Conservation (phyloP, 2,113 vertebrate genomes). For the Eubucco bourcierii region DNA sequence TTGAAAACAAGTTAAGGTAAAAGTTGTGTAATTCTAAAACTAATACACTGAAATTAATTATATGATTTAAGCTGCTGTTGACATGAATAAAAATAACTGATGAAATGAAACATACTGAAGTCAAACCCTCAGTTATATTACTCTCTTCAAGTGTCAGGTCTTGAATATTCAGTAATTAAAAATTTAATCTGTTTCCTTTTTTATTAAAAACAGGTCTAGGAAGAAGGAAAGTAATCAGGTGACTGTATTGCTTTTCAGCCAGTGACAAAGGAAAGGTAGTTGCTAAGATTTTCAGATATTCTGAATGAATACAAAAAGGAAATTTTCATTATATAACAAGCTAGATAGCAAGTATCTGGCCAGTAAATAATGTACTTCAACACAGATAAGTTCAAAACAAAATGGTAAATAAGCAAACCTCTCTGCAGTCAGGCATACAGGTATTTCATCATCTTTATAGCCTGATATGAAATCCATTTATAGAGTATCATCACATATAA, state of each 20-base stretch:
- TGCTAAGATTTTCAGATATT: background rate
- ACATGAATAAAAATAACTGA: background rate
- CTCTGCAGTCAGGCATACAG: background rate
- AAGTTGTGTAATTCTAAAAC: background rate
- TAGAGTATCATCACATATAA: background rate
- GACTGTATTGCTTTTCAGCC: background rate
- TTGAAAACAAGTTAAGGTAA: background rate
- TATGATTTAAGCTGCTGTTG: background rate
- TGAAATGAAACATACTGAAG: background rate
- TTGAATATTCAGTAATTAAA: background rate
- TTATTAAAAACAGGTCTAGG: background rate
- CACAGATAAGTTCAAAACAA: background rate
- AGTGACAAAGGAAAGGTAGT: background rate
- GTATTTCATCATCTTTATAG: background rate
- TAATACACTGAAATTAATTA: background rate
- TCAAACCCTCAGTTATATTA: background rate
- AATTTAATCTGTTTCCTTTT: background rate
- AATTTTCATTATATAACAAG: background rate
- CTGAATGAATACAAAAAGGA: background rate
- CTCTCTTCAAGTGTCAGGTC: background rate
- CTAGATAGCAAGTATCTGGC: background rate
- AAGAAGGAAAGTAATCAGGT: background rate
- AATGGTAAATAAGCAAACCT: background rate
- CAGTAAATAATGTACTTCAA: background rate
- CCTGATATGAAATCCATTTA: background rate